Evolutionary conservation across 2,797 vertebrate genomes (phyloP).

Genomic region (Martes flavigula): DNA sequence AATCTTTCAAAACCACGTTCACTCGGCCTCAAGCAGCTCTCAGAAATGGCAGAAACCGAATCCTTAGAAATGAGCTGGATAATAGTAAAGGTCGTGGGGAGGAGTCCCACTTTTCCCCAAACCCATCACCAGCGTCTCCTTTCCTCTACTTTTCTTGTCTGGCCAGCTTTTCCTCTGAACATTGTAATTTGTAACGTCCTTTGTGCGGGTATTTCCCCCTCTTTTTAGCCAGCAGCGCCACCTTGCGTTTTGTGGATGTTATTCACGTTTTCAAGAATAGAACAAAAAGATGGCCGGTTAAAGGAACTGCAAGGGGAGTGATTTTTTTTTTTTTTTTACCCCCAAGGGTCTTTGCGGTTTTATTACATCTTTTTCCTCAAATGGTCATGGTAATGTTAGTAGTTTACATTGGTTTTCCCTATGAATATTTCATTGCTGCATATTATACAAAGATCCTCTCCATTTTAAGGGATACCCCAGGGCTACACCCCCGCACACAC

Average conservation of each 20-base stretch:
- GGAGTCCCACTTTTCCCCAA: neutral
- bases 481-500: neutral
- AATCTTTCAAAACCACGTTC: neutral
- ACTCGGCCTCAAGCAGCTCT: neutral
- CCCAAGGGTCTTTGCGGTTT: neutral
- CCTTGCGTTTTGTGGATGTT: conserved; percentile 51
- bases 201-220: neutral
- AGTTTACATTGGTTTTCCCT: neutral
- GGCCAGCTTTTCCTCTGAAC: neutral
- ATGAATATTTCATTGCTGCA: neutral
- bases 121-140: neutral
- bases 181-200: neutral
- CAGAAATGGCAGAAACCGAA: neutral
- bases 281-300: neutral
- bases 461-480: neutral
- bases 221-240: conserved; percentile 75
- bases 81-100: neutral
- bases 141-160: neutral
- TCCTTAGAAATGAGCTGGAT: conserved; percentile 5
- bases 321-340: neutral
- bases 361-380: neutral
- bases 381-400: neutral
- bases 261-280: neutral
- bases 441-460: neutral
- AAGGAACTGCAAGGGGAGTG: neutral